Evolutionary conservation across 2,113 vertebrate species (phyloP).

Genomic region (Azemiops feae): DNA sequence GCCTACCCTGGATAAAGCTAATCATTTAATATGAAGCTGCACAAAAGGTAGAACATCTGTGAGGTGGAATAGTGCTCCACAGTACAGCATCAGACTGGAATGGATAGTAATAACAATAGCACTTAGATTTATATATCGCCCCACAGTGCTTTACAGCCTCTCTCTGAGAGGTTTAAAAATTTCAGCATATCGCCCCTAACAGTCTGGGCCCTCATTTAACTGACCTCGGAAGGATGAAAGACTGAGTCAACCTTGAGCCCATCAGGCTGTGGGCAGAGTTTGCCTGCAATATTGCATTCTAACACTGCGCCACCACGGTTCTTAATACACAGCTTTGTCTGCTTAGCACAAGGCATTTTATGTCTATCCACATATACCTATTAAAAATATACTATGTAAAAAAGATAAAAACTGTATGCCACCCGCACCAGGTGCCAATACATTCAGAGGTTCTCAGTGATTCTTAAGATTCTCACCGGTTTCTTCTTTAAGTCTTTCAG

Average conservation of each 20-base stretch:
- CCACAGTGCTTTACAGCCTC: too few species aligned
- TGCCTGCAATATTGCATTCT: not conserved
- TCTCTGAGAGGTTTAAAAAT: not conserved
- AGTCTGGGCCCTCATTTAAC: not conserved
- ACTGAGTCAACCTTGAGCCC: not conserved
- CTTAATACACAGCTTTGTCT: not conserved
- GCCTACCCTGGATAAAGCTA: too few species aligned
- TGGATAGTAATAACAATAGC: too few species aligned
- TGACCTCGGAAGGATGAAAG: not conserved
- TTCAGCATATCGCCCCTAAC: not conserved
- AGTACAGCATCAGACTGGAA: too few species aligned
- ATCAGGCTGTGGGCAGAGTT: not conserved
- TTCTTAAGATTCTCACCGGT: constrained; percentile 71
- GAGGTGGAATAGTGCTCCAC: too few species aligned
- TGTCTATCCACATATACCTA: not conserved
- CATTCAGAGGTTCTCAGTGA: not conserved
- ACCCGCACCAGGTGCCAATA: not conserved
- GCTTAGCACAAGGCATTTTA: not conserved
- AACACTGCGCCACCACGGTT: not conserved
- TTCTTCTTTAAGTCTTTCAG: constrained; percentile 96
- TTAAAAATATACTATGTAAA: not conserved
- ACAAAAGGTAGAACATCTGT: too few species aligned
- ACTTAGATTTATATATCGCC: too few species aligned
- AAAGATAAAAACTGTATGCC: not conserved
- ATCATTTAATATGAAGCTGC: too few species aligned